Conservation (phyloP, 2,113 vertebrate species). For the Malurus melanocephalus region DNA sequence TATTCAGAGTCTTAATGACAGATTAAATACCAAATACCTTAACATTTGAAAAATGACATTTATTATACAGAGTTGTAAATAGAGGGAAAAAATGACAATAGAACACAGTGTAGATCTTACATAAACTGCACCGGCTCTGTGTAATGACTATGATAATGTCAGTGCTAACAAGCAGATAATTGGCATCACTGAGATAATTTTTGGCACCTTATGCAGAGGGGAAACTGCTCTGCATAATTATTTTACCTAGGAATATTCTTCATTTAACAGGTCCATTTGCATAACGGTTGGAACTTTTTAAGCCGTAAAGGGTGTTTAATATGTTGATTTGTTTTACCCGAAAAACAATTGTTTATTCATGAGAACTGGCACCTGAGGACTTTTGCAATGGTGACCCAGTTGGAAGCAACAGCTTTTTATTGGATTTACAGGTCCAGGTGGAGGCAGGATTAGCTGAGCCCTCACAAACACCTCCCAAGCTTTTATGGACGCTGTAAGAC, state of each 20-base stretch:
- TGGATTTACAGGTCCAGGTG: not conserved
- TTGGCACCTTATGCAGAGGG: slow-evolving; percentile 77
- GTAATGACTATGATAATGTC: slow-evolving; percentile 78
- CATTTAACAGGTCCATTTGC: slow-evolving; percentile 75
- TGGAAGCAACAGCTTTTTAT: not conserved
- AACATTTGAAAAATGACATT: slow-evolving; percentile 78
- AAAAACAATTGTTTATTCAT: slow-evolving; percentile 37
- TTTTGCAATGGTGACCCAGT: not conserved
- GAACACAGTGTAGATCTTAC: slow-evolving; percentile 67
- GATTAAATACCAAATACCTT: slow-evolving; percentile 78
- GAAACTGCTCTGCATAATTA: slow-evolving; percentile 74
- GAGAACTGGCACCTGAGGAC: slow-evolving; percentile 31
- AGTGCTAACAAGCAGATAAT: slow-evolving; percentile 79
- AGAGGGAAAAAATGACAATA: slow-evolving; percentile 66
- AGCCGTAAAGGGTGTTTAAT: slow-evolving; percentile 27
- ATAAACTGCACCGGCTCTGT: slow-evolving; percentile 62
- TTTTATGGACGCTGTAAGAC: not conserved
- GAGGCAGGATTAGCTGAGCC: not conserved
- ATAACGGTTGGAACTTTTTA: slow-evolving; percentile 67
- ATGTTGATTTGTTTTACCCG: slow-evolving; percentile 44
- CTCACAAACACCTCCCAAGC: not conserved
- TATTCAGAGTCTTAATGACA: slow-evolving; percentile 60
- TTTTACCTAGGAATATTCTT: slow-evolving; percentile 77
- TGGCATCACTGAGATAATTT: slow-evolving; percentile 77
- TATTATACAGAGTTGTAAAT: slow-evolving; percentile 75